Evolutionary conservation across 1,140 invertebrate genomes (phyloP).

Genomic region (Drosophila mauritiana): DNA sequence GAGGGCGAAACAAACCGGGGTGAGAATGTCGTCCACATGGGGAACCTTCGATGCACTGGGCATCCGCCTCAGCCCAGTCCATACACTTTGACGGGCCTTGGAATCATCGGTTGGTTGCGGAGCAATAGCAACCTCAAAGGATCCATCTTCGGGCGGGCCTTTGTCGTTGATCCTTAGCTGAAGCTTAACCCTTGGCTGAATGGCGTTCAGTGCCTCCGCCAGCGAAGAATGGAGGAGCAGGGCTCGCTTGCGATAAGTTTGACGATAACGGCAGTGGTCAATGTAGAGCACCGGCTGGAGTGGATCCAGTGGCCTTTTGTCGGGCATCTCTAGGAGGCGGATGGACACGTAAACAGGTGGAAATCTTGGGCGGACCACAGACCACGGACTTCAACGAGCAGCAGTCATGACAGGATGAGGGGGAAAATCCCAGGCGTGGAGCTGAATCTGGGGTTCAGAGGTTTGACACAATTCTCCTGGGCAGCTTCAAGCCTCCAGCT

Average conservation of each 20-base stretch:
- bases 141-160: slow-evolving; percentile 40
- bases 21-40: slow-evolving; percentile 58
- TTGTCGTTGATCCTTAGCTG: slow-evolving; percentile 63
- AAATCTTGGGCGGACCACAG: slow-evolving; percentile 1
- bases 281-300: slow-evolving; percentile 70
- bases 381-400: slow-evolving; percentile 5
- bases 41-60: slow-evolving; percentile 68
- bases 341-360: slow-evolving; percentile 1
- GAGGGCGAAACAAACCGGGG: slow-evolving; percentile 37
- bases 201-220: slow-evolving; percentile 36
- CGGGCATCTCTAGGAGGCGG: slow-evolving; percentile 20
- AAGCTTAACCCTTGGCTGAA: slow-evolving; percentile 45
- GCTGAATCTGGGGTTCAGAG: slow-evolving; percentile 5
- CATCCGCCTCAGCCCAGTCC: slow-evolving; percentile 65
- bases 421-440: slow-evolving; percentile 1
- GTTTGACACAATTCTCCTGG: slow-evolving; percentile 46
- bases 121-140: slow-evolving; percentile 66
- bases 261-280: slow-evolving; percentile 54
- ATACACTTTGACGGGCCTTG: slow-evolving; percentile 34
- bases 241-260: slow-evolving; percentile 40
- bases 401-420: slow-evolving; percentile 12
- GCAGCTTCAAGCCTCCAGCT: slow-evolving; percentile 14
- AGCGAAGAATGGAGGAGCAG: slow-evolving; percentile 47
- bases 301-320: slow-evolving; percentile 33
- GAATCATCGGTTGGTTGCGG: slow-evolving; percentile 26